A percentile compares a stretch with the other conserved stretches of the same genome.
Evolutionary conservation across 2,113 vertebrate genomes (phyloP).

Genomic region (Myiozetetes cayanensis): DNA sequence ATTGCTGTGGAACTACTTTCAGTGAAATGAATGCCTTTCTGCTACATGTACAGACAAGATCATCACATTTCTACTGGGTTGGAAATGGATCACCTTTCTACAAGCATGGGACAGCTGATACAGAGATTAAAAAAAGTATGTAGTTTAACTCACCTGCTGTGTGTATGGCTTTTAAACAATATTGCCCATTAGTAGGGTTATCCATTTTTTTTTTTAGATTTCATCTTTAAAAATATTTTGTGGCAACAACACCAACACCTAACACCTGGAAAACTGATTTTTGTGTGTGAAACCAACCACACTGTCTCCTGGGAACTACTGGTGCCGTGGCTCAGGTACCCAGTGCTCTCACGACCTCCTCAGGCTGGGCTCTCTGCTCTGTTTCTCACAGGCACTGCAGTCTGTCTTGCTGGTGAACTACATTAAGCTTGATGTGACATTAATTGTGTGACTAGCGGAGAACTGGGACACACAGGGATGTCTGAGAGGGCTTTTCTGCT

Average conservation of each 20-base stretch:
- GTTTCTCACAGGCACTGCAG: rapidly evolving
- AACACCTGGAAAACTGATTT: background rate
- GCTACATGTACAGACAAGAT: background rate
- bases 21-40: background rate
- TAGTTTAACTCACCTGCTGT: background rate
- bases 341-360: rapidly evolving
- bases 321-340: background rate
- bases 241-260: rapidly evolving
- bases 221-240: background rate
- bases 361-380: background rate
- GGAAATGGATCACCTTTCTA: background rate
- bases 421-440: background rate
- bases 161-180: background rate
- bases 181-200: background rate
- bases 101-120: background rate
- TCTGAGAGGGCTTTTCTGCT: background rate
- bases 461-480: background rate
- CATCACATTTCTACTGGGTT: background rate
- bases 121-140: background rate
- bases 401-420: background rate
- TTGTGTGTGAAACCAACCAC: background rate
- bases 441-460: background rate
- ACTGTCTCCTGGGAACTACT: background rate
- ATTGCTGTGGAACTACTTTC: background rate
- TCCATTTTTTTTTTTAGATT: background rate